phyloP scores from a whole-genome alignment of 2,888 invertebrate genomes.

The Gandaritis pyraliata region DNA sequence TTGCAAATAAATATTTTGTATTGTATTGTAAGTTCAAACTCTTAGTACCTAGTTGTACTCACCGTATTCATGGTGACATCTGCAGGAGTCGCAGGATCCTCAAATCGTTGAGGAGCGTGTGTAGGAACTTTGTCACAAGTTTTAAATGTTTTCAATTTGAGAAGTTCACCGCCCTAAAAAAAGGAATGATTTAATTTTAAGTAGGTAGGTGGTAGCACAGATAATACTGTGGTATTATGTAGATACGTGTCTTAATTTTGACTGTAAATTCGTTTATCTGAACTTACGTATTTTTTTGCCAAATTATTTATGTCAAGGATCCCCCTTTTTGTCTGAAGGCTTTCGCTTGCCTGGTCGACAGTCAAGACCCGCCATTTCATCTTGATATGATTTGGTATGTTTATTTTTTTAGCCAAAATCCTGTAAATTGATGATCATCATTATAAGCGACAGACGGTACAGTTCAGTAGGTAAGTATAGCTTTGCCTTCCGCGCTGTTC shows the following conservation, averaged over 20 bases:
- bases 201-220: background rate
- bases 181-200: background rate
- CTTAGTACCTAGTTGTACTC: too few species aligned
- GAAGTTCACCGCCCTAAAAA: slow-evolving; percentile 11
- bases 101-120: background rate
- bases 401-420: slow-evolving; percentile 57
- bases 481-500: too few species aligned
- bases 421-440: slow-evolving; percentile 39
- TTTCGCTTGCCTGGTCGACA: background rate
- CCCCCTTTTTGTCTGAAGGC: background rate
- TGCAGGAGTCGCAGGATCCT: slow-evolving; percentile 1
- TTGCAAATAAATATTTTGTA: too few species aligned
- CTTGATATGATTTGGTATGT: slow-evolving; percentile 52
- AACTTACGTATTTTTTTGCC: slow-evolving; percentile 37
- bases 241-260: too few species aligned
- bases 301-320: slow-evolving; percentile 3
- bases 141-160: background rate
- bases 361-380: slow-evolving; percentile 59
- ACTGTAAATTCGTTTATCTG: background rate
- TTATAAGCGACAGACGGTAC: slow-evolving; percentile 4
- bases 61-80: background rate
- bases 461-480: too few species aligned
- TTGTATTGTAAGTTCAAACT: too few species aligned
- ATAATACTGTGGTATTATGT: too few species aligned
- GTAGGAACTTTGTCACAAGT: background rate